These are phyloP conservation scores for Clinocottus analis DNA, from an alignment of 2,113 vertebrate species.

Conservation along the genomic window DNA sequence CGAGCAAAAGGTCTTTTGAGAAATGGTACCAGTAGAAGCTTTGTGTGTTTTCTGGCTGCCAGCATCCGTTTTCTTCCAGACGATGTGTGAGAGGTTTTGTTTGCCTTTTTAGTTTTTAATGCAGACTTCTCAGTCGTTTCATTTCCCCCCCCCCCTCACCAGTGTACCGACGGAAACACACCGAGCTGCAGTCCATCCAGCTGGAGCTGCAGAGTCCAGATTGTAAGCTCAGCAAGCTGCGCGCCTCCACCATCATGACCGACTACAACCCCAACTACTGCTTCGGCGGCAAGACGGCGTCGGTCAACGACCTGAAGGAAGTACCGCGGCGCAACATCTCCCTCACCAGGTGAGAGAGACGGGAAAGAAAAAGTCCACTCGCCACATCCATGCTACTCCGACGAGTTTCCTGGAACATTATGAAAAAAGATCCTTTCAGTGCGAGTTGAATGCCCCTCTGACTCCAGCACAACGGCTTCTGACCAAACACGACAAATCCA, in stretches of 20 bases:
- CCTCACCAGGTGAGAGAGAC: conserved; percentile 88
- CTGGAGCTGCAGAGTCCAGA: conserved; percentile 98
- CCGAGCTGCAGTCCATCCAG: conserved; percentile 97
- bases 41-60: conserved; percentile 25
- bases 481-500: neutral
- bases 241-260: conserved; percentile 98
- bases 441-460: neutral
- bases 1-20: conserved; percentile 34
- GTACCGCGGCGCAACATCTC: conserved; percentile 96
- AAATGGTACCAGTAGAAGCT: conserved; percentile 33
- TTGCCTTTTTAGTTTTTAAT: conserved; percentile 25
- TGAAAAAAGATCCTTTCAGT: too few species aligned
- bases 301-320: conserved; percentile 98
- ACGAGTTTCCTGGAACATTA: too few species aligned
- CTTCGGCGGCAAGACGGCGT: conserved; percentile 96
- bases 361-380: neutral
- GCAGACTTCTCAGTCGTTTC: conserved; percentile 20
- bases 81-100: conserved; percentile 25
- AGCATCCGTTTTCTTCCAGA: conserved; percentile 41
- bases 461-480: neutral
- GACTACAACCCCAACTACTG: conserved; percentile 99
- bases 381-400: neutral
- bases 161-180: conserved; percentile 98
- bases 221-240: conserved; percentile 97
- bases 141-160: conserved; percentile 20